These are phyloP conservation scores for Phrynosoma platyrhinos DNA, from an alignment of 2,113 vertebrate species.

Conservation along the genomic window DNA sequence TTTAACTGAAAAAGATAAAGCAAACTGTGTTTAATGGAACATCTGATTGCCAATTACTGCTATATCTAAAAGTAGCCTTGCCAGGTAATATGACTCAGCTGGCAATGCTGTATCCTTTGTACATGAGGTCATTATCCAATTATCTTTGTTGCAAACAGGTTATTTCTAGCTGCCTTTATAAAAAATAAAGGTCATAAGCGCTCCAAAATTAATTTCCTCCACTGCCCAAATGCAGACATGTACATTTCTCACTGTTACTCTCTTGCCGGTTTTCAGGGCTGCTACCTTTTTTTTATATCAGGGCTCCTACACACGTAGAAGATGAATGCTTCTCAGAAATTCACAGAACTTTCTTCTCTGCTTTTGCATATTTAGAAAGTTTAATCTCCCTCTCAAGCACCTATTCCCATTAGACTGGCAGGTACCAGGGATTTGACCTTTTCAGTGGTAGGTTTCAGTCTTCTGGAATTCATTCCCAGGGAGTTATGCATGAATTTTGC, in stretches of 20 bases:
- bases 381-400: not conserved
- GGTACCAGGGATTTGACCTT: not conserved
- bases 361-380: not conserved
- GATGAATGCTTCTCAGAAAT: not conserved
- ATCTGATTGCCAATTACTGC: conserved; percentile 31
- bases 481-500: no score
- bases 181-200: conserved; percentile 24
- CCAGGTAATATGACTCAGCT: conserved; percentile 38
- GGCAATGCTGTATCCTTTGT: conserved; percentile 22
- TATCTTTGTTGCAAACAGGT: conserved; percentile 25
- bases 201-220: conserved; percentile 6
- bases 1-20: conserved; percentile 5
- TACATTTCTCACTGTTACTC: not conserved
- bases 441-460: not conserved
- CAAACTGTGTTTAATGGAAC: conserved; percentile 14
- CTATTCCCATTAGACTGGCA: not conserved
- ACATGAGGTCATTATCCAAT: conserved; percentile 32
- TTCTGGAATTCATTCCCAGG: not conserved
- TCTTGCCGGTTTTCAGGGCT: not conserved
- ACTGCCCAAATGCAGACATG: conserved; percentile 10
- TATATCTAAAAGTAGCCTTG: not conserved
- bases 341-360: not conserved
- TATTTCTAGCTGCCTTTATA: conserved; percentile 32
- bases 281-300: not conserved
- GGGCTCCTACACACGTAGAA: not conserved